These are phyloP conservation scores for Perizoma affinitatum DNA, from an alignment of 2,888 invertebrate genomes.

Conservation along the genomic window DNA sequence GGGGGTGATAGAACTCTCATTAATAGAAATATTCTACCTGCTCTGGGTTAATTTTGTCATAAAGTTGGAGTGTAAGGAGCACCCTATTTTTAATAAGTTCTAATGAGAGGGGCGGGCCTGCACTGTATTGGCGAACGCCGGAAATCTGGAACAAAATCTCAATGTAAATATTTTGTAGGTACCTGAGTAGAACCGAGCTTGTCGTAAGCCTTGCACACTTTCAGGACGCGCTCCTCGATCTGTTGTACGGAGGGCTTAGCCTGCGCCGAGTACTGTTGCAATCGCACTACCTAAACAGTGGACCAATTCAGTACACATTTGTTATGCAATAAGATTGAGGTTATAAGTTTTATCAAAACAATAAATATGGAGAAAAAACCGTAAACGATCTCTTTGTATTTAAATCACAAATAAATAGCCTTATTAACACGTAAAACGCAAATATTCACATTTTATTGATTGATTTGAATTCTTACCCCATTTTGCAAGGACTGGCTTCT, in stretches of 20 bases:
- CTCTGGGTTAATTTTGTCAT: constrained; percentile 97
- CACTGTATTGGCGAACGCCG: constrained; percentile 89
- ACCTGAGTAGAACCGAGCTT: constrained; percentile 95
- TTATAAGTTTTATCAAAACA: constrained; percentile 54
- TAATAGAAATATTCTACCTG: constrained; percentile 87
- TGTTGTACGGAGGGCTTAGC: constrained; percentile 85
- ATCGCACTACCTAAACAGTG: constrained; percentile 75
- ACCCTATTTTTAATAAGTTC: constrained; percentile 95
- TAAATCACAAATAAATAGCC: background rate
- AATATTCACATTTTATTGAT: constrained; percentile 51
- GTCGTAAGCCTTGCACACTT: constrained; percentile 94
- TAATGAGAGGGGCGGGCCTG: constrained; percentile 90
- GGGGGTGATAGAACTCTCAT: too few species aligned
- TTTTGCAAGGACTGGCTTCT: constrained; percentile 58
- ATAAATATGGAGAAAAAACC: background rate
- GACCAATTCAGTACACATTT: constrained; percentile 66
- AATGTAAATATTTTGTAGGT: constrained; percentile 68
- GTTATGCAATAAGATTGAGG: constrained; percentile 82
- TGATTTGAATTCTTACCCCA: constrained; percentile 63
- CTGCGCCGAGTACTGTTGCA: constrained; percentile 63
- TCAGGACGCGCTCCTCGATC: constrained; percentile 92
- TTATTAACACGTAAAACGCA: constrained; percentile 1
- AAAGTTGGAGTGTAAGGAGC: constrained; percentile 96
- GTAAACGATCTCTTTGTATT: background rate
- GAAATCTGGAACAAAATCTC: constrained; percentile 83